phyloP scores from a whole-genome alignment of 2,797 vertebrate species.

The Brachyrhaphis roseni region DNA sequence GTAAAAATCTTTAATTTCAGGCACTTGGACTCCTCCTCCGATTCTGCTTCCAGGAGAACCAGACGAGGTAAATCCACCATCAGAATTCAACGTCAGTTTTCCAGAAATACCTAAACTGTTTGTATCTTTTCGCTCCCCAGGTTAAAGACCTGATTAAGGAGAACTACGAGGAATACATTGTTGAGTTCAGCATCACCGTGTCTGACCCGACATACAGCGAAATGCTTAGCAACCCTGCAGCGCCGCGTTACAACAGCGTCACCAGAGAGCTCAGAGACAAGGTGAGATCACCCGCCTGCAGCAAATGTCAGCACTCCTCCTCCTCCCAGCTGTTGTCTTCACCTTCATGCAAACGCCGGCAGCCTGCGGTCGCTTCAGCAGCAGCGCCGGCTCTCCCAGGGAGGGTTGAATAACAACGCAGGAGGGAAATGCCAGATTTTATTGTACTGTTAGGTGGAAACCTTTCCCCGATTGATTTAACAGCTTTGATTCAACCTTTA shows the following conservation, averaged over 20 bases:
- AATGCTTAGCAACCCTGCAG: slow-evolving; percentile 79
- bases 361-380: slow-evolving; percentile 1
- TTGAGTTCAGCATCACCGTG: slow-evolving; percentile 89
- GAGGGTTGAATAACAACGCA: not conserved
- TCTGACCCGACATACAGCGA: slow-evolving; percentile 81
- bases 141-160: slow-evolving; percentile 74
- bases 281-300: slow-evolving; percentile 67
- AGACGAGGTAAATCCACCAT: slow-evolving; percentile 46
- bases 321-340: slow-evolving; percentile 3
- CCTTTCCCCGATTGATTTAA: slow-evolving; percentile 51
- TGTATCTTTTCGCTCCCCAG: slow-evolving; percentile 53
- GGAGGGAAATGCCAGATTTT: slow-evolving; percentile 17
- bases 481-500: slow-evolving; percentile 42
- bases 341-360: not conserved
- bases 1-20: slow-evolving; percentile 47
- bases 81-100: not conserved
- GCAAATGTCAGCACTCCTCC: slow-evolving; percentile 6
- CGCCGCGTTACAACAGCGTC: slow-evolving; percentile 75
- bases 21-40: slow-evolving; percentile 68
- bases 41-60: slow-evolving; percentile 61
- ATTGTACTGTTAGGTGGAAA: slow-evolving; percentile 16
- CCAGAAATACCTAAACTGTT: not conserved
- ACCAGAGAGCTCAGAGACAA: slow-evolving; percentile 82
- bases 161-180: slow-evolving; percentile 81
- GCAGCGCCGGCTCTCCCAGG: not conserved